These are phyloP conservation scores for Alexandromys fortis DNA, from an alignment of 2,113 vertebrate species.

Conservation along the genomic window DNA sequence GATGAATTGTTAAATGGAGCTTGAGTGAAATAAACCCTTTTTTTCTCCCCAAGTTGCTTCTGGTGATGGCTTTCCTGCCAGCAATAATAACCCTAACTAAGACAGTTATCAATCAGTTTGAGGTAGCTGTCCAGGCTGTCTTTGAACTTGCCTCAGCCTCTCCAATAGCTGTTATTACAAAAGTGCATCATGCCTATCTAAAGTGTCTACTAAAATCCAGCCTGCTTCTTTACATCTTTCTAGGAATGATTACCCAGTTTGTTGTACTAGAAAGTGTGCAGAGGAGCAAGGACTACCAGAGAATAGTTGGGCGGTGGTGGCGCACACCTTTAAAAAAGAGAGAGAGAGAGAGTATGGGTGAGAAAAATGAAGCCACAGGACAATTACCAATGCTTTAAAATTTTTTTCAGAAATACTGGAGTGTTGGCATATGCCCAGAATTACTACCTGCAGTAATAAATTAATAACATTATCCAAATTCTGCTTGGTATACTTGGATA, in stretches of 20 bases:
- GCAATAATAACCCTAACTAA: not conserved
- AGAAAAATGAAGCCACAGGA: constrained; percentile 61
- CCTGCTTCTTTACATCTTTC: constrained; percentile 6
- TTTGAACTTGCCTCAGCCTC: not conserved
- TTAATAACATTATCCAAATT: constrained; percentile 33
- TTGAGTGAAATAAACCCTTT: not conserved
- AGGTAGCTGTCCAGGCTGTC: not conserved
- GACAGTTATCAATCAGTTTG: not conserved
- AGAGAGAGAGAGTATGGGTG: not conserved
- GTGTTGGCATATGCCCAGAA: constrained; percentile 46
- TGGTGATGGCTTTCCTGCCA: not conserved
- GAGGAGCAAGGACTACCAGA: constrained; percentile 41
- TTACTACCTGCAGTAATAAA: constrained; percentile 64
- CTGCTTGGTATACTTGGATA: not conserved
- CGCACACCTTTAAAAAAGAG: not conserved
- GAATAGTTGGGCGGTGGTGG: not conserved
- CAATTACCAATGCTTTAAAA: constrained; percentile 46
- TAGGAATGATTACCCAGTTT: constrained; percentile 42
- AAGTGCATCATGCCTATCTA: not conserved
- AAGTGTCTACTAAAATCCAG: constrained; percentile 30
- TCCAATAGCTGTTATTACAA: not conserved
- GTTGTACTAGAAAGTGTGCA: constrained; percentile 51
- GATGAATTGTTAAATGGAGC: not conserved
- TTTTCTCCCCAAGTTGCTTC: not conserved
- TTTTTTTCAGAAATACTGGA: constrained; percentile 41